Conservation (phyloP, 2,888 invertebrate genomes). For the Anoplius nigerrimus region DNA sequence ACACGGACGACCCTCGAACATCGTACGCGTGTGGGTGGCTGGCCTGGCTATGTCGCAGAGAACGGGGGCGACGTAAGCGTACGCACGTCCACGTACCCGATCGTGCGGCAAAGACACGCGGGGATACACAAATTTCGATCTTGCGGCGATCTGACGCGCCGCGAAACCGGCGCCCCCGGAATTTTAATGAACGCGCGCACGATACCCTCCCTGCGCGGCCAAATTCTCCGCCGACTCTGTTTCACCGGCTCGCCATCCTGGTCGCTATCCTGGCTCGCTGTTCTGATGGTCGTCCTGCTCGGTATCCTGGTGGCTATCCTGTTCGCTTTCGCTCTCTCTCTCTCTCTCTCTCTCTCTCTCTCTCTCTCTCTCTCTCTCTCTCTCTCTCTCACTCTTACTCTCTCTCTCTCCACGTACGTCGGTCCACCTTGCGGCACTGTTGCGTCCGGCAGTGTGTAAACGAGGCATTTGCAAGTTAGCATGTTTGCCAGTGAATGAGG, state of each 20-base stretch:
- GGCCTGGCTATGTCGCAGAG: too few relatives aligned
- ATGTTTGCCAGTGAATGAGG: conserved; percentile 3
- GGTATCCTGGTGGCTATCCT: neutral
- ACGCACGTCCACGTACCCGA: conserved; percentile 38
- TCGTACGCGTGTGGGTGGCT: too few relatives aligned
- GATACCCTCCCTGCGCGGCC: neutral
- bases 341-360: too few relatives aligned
- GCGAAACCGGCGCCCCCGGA: conserved; percentile 16
- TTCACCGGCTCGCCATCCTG: neutral
- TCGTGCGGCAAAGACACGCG: conserved; percentile 43
- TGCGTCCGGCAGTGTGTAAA: conserved; percentile 6
- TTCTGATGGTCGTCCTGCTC: neutral
- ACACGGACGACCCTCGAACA: too few relatives aligned
- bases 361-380: too few relatives aligned
- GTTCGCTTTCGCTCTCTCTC: too few relatives aligned
- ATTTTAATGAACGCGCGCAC: conserved; percentile 32
- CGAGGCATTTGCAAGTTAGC: conserved; percentile 1
- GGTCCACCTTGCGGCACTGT: too few relatives aligned
- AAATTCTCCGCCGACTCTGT: conserved; percentile 3
- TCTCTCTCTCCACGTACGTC: neutral
- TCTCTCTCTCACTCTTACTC: conserved; percentile 9
- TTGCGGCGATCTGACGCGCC: conserved; percentile 18
- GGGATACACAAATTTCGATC: conserved; percentile 49
- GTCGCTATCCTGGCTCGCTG: too few relatives aligned
- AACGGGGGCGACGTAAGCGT: neutral